Evolutionary conservation across 2,797 vertebrate genomes (phyloP), one percentile per base, ranked within the genome.

Genomic region (Sitta carolinensis): DNA sequence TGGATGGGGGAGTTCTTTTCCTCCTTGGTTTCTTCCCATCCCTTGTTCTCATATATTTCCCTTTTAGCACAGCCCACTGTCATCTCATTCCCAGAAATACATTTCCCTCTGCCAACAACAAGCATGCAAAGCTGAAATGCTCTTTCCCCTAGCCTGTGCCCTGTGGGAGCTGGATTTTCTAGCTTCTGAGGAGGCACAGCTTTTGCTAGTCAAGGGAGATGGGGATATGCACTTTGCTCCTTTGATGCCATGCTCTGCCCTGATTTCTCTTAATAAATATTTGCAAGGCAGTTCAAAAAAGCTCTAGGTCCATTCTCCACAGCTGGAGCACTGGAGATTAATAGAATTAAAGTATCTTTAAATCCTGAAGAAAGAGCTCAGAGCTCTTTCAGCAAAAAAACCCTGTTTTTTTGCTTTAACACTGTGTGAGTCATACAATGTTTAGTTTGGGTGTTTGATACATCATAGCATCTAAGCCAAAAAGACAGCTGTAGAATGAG

Each of bases 361-460:
- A 94, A 73, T 78, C 48, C 29, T 63, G 47, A 80, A 86, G 82
- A 83, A 94, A 78, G 67, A 68, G 32, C 64, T 89, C 73, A 73
- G 63, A 80, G 51, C 36, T 36, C 36, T 36, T 36, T 36, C 36
- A 36, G 36, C 36, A 36, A 36, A 36, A 36, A 36, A 36, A 36
- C 36, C 36, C 36, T 17, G 1, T 66, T 92, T 91, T 87, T 87
- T 83, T 55, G 25, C 79, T 87, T 84, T 57, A 93, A 78, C 32
- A 47, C 48, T 20, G 9, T 25, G 40, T 85, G 90, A 96, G 55
- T 92, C 87, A 91, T 30, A 64, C 83, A 61, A 36, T 52, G 59
- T 90, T 95, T 91, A 91, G 82, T 81, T 95, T 84, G 54, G n/a
- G 59, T 94, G 58, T 91, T 94, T 58, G 76, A 89, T 86, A 91